Evolutionary conservation across 2,113 vertebrate genomes (phyloP).

Genomic region (Taxidea taxus): DNA sequence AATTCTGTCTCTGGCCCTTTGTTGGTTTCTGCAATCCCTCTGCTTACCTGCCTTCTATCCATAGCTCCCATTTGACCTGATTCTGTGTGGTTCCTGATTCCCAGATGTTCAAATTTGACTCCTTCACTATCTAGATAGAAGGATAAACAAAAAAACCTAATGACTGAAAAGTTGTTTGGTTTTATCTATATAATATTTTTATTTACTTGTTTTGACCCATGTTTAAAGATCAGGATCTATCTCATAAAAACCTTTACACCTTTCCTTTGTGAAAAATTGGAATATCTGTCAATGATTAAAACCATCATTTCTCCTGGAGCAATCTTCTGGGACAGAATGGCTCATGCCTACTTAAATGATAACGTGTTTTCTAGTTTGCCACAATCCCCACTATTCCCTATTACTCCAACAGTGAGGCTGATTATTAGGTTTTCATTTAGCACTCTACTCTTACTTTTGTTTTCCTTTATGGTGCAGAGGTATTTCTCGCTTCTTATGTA

Average conservation of each 20-base stretch:
- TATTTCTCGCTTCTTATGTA: neutral
- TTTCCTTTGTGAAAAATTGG: neutral
- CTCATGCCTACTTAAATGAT: neutral
- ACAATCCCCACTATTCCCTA: neutral
- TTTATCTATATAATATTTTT: neutral
- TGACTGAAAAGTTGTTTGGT: neutral
- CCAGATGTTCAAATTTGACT: neutral
- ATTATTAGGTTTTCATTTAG: neutral
- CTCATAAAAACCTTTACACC: neutral
- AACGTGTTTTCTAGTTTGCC: neutral
- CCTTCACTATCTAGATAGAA: neutral
- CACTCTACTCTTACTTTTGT: neutral
- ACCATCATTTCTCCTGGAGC: neutral
- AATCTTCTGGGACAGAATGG: neutral
- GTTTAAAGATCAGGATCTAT: neutral
- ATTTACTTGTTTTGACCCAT: neutral
- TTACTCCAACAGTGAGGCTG: neutral
- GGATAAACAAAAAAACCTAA: neutral
- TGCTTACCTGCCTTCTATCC: neutral
- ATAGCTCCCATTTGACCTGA: neutral
- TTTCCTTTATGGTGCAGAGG: neutral
- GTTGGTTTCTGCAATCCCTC: neutral
- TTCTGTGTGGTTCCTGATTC: neutral
- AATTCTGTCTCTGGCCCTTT: neutral
- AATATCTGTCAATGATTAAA: neutral